Evolutionary conservation across 2,113 vertebrate species (phyloP).

Genomic region (Ramphastos sulfuratus): DNA sequence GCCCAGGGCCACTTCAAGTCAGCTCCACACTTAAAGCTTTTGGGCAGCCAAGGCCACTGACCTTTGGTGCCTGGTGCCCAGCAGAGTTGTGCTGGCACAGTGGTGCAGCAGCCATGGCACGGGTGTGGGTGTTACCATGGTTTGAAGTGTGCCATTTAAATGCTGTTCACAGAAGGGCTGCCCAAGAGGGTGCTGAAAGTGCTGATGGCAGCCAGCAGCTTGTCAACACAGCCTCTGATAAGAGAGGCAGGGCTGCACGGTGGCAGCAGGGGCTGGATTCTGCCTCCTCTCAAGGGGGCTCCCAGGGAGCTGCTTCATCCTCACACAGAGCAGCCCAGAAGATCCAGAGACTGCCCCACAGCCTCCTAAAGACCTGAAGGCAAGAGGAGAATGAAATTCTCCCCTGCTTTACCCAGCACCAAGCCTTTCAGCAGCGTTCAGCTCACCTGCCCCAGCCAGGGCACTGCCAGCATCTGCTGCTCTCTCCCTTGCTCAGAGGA

Average conservation of each 20-base stretch:
- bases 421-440: not conserved
- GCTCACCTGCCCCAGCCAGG: not conserved
- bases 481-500: not conserved
- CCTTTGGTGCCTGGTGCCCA: rapidly evolving
- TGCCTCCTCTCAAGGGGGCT: not conserved
- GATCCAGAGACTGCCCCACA: not conserved
- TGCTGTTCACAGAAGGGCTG: constrained; percentile 10
- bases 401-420: not conserved
- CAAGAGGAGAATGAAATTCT: not conserved
- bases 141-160: constrained; percentile 7
- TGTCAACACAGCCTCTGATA: constrained; percentile 33
- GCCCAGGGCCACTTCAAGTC: not conserved
- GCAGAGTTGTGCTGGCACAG: not conserved
- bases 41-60: not conserved
- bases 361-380: not conserved
- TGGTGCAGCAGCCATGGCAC: not conserved
- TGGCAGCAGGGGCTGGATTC: not conserved
- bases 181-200: constrained; percentile 56
- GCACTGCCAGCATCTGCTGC: not conserved
- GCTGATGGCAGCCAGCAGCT: constrained; percentile 13
- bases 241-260: not conserved
- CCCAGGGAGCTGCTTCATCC: not conserved
- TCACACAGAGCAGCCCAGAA: not conserved
- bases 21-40: not conserved
- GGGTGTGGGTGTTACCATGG: not conserved